phyloP scores from a whole-genome alignment of 1,140 invertebrate species.

The Daktulosphaira vitifoliae region DNA sequence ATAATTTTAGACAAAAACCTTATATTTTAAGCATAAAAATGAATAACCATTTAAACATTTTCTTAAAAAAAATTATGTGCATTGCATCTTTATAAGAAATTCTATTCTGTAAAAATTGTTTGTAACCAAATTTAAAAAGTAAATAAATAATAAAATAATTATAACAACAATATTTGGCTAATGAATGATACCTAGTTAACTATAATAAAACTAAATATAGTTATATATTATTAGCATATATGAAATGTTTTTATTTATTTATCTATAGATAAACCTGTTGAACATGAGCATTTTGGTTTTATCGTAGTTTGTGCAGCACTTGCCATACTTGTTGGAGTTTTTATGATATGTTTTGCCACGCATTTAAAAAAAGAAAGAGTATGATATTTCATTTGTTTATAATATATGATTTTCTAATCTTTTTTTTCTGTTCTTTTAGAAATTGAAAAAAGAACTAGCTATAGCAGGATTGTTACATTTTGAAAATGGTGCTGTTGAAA shows the following conservation, averaged over 20 bases:
- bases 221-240: too few relatives aligned
- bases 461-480: conserved; percentile 63
- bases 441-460: conserved; percentile 53
- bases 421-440: conserved; percentile 41
- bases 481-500: conserved; percentile 65
- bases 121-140: too few relatives aligned
- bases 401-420: not conserved
- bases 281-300: conserved; percentile 29
- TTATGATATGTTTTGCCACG: conserved; percentile 8
- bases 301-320: conserved; percentile 26
- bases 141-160: too few relatives aligned
- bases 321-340: conserved; percentile 9
- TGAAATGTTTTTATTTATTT: not conserved
- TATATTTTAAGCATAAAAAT: too few relatives aligned
- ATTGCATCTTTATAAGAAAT: too few relatives aligned
- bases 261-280: conserved; percentile 27
- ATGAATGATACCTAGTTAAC: too few relatives aligned
- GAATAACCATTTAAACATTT: too few relatives aligned
- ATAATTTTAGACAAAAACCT: too few relatives aligned
- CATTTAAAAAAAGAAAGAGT: conserved; percentile 34
- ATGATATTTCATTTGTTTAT: conserved; percentile 34
- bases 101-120: too few relatives aligned
- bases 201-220: too few relatives aligned
- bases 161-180: too few relatives aligned
- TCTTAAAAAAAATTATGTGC: too few relatives aligned